Evolutionary conservation across 2,797 vertebrate species (phyloP).

Genomic region (Threskiornis aethiopicus): DNA sequence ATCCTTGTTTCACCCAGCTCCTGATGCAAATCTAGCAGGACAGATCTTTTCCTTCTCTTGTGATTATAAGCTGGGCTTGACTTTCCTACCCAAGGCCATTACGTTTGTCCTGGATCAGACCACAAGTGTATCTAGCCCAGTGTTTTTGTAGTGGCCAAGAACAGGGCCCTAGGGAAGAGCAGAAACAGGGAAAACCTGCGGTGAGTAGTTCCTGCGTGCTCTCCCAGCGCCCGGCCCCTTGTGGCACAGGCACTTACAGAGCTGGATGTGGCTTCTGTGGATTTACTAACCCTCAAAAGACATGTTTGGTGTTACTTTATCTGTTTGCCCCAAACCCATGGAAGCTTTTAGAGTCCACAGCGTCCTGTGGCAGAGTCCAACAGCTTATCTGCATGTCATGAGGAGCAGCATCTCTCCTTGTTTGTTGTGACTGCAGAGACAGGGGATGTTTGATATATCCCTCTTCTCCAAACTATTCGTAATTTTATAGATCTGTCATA

Average conservation of each 20-base stretch:
- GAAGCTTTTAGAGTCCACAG: neutral
- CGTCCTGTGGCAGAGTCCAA: neutral
- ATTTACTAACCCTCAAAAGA: neutral
- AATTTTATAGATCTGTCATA: neutral
- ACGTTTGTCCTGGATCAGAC: neutral
- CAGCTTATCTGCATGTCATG: neutral
- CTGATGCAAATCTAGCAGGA: neutral
- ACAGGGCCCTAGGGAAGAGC: neutral
- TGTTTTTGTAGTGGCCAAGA: neutral
- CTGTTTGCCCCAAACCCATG: neutral
- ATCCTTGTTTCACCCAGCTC: neutral
- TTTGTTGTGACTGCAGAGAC: neutral
- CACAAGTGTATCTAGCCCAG: neutral
- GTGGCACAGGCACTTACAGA: neutral
- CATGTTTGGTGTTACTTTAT: neutral
- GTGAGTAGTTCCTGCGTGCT: neutral
- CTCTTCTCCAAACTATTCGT: neutral
- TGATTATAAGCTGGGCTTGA: neutral
- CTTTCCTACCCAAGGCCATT: neutral
- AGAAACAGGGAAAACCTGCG: neutral
- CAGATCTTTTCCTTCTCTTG: neutral
- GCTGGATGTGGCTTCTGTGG: neutral
- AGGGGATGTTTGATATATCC: neutral
- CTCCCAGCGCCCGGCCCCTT: neutral
- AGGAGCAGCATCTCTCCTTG: neutral